Evolutionary conservation across 2,888 invertebrate genomes (phyloP), one percentile per base, ranked within the genome.

Genomic region (Agrotis ipsilon): DNA sequence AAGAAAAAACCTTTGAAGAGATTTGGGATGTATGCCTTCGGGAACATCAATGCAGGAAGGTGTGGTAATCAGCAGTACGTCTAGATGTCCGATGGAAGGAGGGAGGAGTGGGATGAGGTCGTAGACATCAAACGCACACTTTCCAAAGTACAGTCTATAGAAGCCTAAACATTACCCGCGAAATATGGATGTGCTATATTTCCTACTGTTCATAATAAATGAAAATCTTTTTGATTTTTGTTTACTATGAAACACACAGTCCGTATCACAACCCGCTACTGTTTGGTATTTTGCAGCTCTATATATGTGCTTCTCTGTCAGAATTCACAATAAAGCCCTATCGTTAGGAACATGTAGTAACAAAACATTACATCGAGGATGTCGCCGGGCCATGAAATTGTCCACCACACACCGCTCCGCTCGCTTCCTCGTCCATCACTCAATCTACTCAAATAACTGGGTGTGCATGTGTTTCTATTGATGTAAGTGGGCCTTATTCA

Each of bases 371-470:
- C 70, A 66, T 52, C 59, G 52, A 72, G 83, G 84, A 78, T 74
- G 83, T 63, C 72, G 68, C 39, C 67, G 67, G 74, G 13, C 61
- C 86, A 75, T 84, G 85, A 84, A 84, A 86, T 84, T 80, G 76
- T 82, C 68, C 61, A 32, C 43, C 45, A 9, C 39, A n/a, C 32
- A 43, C 43, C 43, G 2, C 45, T 19, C 24, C 24, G 16, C 13
- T 48, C 45, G 32, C 65, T 84, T 84, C 86, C 86, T 86, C 62
- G 60, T 61, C 19, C 58, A 68, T 51, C 71, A 75, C 67, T 62
- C 64, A 48, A 51, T 70, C 51, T 46, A 49, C 21, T 77, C 24
- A 81, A 61, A 68, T 54, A 57, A 55, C 49, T 70, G 51, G 27
- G 45, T 62, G 2, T 14, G 46, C 48, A 5, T 0, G 27, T 45